A percentile compares a stretch with the other conserved stretches of the same genome.
These are phyloP conservation scores for Aplocera efformata DNA, from an alignment of 2,888 invertebrate genomes.

Conservation along the genomic window DNA sequence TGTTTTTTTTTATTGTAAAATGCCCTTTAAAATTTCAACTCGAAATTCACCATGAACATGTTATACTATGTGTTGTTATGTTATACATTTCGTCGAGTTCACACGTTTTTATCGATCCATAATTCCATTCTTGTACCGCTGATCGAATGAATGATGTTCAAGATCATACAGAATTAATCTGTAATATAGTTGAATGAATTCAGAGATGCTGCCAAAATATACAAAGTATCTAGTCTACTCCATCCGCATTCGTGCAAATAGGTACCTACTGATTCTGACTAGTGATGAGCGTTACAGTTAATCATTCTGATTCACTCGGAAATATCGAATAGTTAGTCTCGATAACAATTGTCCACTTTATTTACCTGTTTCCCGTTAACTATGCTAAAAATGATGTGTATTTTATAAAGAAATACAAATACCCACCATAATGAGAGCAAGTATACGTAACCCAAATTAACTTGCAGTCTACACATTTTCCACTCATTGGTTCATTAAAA, in stretches of 20 bases:
- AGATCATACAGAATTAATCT: not conserved
- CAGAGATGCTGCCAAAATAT: not conserved
- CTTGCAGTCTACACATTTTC: not conserved
- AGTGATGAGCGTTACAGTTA: conserved; percentile 13
- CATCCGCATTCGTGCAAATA: conserved; percentile 4
- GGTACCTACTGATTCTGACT: no score
- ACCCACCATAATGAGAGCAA: no score
- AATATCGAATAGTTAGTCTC: conserved; percentile 9
- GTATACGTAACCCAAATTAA: no score
- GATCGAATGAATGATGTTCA: no score
- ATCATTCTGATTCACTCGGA: conserved; percentile 6
- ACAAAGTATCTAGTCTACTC: conserved; percentile 7
- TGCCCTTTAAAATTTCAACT: no score
- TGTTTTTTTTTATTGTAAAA: no score
- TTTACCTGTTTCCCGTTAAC: conserved; percentile 2
- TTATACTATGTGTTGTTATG: no score
- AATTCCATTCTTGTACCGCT: no score
- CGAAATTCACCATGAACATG: no score
- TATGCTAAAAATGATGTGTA: not conserved
- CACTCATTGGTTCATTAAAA: conserved; percentile 6
- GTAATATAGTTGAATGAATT: not conserved
- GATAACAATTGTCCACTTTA: not conserved
- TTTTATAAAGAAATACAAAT: not conserved
- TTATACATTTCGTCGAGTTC: no score
- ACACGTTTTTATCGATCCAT: no score